Conservation (phyloP, 2,113 vertebrate genomes). For the Lagenorhynchus albirostris region DNA sequence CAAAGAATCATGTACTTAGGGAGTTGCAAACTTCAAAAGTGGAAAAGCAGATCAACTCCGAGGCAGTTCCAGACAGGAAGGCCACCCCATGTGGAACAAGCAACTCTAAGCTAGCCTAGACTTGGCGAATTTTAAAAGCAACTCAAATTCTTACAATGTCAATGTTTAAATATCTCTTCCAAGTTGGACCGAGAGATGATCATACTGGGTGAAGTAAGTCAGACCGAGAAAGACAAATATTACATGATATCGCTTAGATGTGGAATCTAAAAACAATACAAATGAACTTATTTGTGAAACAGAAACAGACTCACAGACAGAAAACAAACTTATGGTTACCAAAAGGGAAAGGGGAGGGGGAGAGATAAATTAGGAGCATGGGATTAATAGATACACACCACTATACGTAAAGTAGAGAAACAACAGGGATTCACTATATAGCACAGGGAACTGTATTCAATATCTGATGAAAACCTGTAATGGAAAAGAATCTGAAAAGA, state of each 20-base stretch:
- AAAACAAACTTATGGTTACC: not conserved
- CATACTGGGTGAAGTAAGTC: not conserved
- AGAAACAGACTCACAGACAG: not conserved
- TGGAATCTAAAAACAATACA: not conserved
- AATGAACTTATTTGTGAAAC: no score
- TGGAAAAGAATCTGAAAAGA: not conserved
- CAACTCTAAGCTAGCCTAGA: not conserved
- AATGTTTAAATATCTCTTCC: not conserved
- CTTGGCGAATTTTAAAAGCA: not conserved
- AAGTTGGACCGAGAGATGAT: not conserved
- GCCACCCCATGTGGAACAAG: rapidly evolving
- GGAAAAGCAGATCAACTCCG: not conserved
- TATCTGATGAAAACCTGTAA: not conserved
- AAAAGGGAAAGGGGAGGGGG: not conserved
- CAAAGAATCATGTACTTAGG: not conserved
- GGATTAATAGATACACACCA: not conserved
- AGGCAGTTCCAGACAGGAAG: not conserved
- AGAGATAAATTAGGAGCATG: no score
- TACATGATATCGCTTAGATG: not conserved
- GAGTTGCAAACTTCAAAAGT: rapidly evolving
- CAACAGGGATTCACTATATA: not conserved
- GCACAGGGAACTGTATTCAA: no score
- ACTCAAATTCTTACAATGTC: not conserved
- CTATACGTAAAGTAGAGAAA: not conserved
- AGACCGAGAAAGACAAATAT: not conserved